Percentiles rank a stretch among this genome's conserved stretches.
Conservation (phyloP, 2,888 invertebrate genomes). For the Neuroscelio doddi region DNA sequence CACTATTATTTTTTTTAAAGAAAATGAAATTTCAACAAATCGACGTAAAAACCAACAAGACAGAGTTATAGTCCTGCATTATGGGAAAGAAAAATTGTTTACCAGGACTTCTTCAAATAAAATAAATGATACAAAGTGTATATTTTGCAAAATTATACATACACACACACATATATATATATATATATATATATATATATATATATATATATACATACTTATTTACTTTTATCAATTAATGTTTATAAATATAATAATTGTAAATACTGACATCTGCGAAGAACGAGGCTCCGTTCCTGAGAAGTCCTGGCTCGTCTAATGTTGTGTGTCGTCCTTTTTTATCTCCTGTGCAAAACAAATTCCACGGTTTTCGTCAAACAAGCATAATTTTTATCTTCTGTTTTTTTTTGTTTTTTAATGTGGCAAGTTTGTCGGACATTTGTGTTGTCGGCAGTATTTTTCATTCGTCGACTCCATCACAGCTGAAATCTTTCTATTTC, state of each 20-base stretch:
- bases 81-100: no score
- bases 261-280: not conserved
- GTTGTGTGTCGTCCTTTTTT: slow-evolving; percentile 59
- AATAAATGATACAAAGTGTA: no score
- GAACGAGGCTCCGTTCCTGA: not conserved
- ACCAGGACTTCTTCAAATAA: no score
- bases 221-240: no score
- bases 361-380: slow-evolving; percentile 53
- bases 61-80: no score
- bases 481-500: slow-evolving; percentile 55
- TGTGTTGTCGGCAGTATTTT: slow-evolving; percentile 36
- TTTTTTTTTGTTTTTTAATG: not conserved
- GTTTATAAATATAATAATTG: not conserved
- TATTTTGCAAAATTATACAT: no score
- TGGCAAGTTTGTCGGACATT: slow-evolving; percentile 10
- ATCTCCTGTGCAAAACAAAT: slow-evolving; percentile 67
- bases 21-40: no score
- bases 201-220: no score
- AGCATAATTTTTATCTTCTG: not conserved
- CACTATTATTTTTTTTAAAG: no score
- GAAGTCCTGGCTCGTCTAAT: slow-evolving; percentile 50
- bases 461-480: slow-evolving; percentile 59
- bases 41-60: no score
- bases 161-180: no score
- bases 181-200: no score